Evolutionary conservation across 35 echinoderm and acorn worm genomes (phyloP).

Genomic region (Apostichopus japonicus): DNA sequence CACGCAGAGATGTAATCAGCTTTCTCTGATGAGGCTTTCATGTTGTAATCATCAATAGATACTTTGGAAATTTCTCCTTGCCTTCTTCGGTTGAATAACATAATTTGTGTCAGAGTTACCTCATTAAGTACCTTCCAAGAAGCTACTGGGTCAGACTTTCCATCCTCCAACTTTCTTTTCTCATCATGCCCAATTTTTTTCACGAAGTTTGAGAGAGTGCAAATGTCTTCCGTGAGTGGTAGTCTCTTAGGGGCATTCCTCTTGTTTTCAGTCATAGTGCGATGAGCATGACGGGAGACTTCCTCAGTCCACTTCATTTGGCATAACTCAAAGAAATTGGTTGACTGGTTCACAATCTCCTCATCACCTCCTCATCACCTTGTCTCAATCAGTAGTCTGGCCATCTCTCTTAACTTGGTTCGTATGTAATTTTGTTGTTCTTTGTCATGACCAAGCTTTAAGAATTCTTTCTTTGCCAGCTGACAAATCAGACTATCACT

Average conservation of each 20-base stretch:
- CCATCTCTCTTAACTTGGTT: constrained; percentile 47
- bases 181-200: neutral
- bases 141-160: neutral
- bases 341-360: neutral
- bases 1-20: constrained; percentile 47
- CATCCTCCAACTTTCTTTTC: neutral
- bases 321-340: constrained; percentile 53
- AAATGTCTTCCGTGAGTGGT: constrained; percentile 43
- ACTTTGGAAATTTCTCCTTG: constrained; percentile 77
- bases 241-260: constrained; percentile 28
- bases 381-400: constrained; percentile 11
- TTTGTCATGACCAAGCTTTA: constrained; percentile 31
- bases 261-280: constrained; percentile 34
- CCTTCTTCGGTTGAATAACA: constrained; percentile 69
- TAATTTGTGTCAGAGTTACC: constrained; percentile 53
- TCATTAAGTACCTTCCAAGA: constrained; percentile 45
- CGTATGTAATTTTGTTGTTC: constrained; percentile 36
- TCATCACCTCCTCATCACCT: constrained; percentile 57
- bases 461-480: constrained; percentile 32
- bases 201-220: constrained; percentile 29
- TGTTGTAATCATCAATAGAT: constrained; percentile 31
- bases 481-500: constrained; percentile 48
- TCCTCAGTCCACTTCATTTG: constrained; percentile 62
- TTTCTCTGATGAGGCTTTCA: constrained; percentile 37
- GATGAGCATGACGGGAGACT: constrained; percentile 51